Conservation (phyloP, 2,113 vertebrate species). For the Abramis brama region DNA sequence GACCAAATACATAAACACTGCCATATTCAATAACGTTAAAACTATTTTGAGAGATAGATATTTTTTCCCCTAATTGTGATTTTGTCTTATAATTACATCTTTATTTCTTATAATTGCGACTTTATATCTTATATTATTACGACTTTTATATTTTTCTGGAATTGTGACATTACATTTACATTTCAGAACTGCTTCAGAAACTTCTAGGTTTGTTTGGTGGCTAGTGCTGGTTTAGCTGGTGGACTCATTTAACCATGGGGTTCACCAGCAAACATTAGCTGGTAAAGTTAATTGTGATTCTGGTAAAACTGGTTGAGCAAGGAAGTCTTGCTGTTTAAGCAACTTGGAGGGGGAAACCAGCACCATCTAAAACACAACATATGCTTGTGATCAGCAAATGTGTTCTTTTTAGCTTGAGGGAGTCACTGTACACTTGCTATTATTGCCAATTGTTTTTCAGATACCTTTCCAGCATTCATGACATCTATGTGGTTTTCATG, state of each 20-base stretch:
- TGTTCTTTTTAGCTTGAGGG: background rate
- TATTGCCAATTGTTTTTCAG: background rate
- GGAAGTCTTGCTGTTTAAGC: background rate
- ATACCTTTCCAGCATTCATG: slow-evolving; percentile 6
- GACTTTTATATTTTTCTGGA: no score
- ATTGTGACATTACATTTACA: no score
- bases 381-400: background rate
- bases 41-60: no score
- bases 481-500: background rate
- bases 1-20: no score
- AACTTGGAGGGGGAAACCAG: background rate
- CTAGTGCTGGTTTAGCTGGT: background rate
- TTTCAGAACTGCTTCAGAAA: no score
- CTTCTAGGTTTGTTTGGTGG: background rate
- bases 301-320: background rate
- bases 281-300: background rate
- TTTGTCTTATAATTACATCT: no score
- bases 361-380: background rate
- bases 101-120: no score
- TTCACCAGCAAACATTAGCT: background rate
- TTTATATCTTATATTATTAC: no score
- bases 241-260: background rate
- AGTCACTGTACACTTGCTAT: background rate
- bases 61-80: no score
- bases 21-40: no score